phyloP scores from a whole-genome alignment of 2,797 vertebrate genomes.

The Lagocephalus sceleratus region DNA sequence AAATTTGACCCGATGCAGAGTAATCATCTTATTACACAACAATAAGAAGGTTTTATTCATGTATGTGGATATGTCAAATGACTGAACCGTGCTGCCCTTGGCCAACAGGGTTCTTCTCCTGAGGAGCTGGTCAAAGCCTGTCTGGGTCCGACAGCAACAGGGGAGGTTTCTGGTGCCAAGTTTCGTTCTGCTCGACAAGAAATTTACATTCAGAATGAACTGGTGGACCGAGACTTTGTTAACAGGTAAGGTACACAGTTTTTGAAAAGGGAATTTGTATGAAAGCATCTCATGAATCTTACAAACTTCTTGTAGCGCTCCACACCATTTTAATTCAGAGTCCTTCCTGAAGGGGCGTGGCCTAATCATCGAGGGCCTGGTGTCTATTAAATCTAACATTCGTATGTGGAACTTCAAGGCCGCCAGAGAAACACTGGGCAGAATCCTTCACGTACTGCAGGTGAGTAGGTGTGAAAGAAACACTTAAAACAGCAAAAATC shows the following conservation, averaged over 20 bases:
- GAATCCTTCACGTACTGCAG: conserved; percentile 73
- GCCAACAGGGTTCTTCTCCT: conserved; percentile 62
- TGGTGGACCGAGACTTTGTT: conserved; percentile 66
- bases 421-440: conserved; percentile 71
- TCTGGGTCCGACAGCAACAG: conserved; percentile 65
- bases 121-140: conserved; percentile 72
- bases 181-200: conserved; percentile 70
- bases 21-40: too few species aligned
- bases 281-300: too few species aligned
- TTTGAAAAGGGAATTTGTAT: too few species aligned
- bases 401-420: conserved; percentile 59
- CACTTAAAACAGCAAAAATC: background rate
- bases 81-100: conserved; percentile 9
- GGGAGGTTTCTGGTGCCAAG: conserved; percentile 70
- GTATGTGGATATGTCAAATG: too few species aligned
- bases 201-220: conserved; percentile 68
- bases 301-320: conserved; percentile 35
- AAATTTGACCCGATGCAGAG: too few species aligned
- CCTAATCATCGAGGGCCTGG: conserved; percentile 62
- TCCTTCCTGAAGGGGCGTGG: conserved; percentile 60
- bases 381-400: conserved; percentile 65
- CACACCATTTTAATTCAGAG: conserved; percentile 76
- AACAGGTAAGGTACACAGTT: conserved; percentile 41
- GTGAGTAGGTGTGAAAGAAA: conserved; percentile 32
- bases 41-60: background rate